A percentile compares a stretch with the other conserved stretches of the same genome.
Conservation (phyloP, 1,140 invertebrate species). For the Aplysia californica region DNA sequence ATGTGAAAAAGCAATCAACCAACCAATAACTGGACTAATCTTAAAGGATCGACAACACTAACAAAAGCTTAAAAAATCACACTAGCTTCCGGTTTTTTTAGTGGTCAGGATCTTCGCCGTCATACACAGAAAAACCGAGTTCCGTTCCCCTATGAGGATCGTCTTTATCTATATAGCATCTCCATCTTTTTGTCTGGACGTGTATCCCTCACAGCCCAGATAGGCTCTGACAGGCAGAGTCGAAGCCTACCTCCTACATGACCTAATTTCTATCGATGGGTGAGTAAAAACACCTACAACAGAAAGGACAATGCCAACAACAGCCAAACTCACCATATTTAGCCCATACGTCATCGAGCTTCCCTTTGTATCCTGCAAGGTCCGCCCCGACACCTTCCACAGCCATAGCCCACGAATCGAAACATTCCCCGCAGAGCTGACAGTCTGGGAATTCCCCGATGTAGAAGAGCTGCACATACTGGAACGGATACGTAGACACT, state of each 20-base stretch:
- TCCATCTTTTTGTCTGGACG: neutral
- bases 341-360: conserved; percentile 8
- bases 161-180: neutral
- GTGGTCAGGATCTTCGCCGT: neutral
- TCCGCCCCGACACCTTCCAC: conserved; percentile 31
- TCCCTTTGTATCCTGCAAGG: neutral
- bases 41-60: too few relatives aligned
- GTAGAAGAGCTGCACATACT: conserved; percentile 20
- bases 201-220: neutral
- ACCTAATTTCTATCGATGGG: too few relatives aligned
- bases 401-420: conserved; percentile 36
- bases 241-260: too few relatives aligned
- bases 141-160: conserved; percentile 4
- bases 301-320: neutral
- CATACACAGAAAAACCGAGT: neutral
- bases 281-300: too few relatives aligned
- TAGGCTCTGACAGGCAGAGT: too few relatives aligned
- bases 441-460: conserved; percentile 37
- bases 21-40: too few relatives aligned
- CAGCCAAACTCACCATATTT: conserved; percentile 23
- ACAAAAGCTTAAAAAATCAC: too few relatives aligned
- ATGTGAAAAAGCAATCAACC: too few relatives aligned
- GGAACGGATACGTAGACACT: conserved; percentile 3
- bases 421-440: conserved; percentile 43
- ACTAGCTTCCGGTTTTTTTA: neutral